A percentile compares a stretch with the other conserved stretches of the same genome.
Evolutionary conservation across 2,888 invertebrate genomes (phyloP).

Genomic region (Sabatieria punctata): DNA sequence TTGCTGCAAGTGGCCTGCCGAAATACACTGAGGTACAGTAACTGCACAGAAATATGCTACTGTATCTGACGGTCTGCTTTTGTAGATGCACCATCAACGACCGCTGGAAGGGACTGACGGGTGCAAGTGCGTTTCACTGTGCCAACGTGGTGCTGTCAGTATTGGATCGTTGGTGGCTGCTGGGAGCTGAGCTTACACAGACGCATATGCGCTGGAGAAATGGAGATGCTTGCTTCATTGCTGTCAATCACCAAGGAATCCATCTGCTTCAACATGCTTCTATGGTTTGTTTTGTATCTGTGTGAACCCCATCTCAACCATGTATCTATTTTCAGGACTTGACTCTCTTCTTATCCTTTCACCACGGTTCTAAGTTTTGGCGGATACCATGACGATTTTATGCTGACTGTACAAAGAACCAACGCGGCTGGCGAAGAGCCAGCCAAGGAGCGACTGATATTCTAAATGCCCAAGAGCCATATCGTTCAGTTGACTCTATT

Average conservation of each 20-base stretch:
- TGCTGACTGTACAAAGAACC: conserved; percentile 59
- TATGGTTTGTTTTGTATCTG: conserved; percentile 10
- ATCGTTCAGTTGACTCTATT: conserved; percentile 34
- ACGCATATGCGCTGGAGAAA: conserved; percentile 23
- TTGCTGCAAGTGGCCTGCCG: conserved; percentile 20
- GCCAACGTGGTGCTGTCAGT: conserved; percentile 17
- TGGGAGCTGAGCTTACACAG: conserved; percentile 18
- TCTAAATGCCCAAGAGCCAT: conserved; percentile 46
- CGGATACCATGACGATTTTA: conserved; percentile 84
- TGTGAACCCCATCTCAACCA: neutral
- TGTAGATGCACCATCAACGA: conserved; percentile 12
- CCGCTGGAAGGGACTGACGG: conserved; percentile 19
- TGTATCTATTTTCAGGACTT: conserved; percentile 31
- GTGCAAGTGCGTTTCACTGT: conserved; percentile 18
- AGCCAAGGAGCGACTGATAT: conserved; percentile 56
- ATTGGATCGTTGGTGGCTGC: conserved; percentile 22
- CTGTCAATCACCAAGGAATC: conserved; percentile 52
- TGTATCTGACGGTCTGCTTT: neutral
- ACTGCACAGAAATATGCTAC: neutral
- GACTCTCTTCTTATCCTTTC: conserved; percentile 61
- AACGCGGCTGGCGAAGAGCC: conserved; percentile 19
- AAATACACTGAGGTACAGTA: conserved; percentile 16
- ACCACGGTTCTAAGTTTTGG: conserved; percentile 81
- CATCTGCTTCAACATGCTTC: conserved; percentile 7
- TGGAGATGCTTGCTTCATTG: conserved; percentile 45